phyloP scores from a whole-genome alignment of 1,140 invertebrate species.

The Eriosoma lanigerum region DNA sequence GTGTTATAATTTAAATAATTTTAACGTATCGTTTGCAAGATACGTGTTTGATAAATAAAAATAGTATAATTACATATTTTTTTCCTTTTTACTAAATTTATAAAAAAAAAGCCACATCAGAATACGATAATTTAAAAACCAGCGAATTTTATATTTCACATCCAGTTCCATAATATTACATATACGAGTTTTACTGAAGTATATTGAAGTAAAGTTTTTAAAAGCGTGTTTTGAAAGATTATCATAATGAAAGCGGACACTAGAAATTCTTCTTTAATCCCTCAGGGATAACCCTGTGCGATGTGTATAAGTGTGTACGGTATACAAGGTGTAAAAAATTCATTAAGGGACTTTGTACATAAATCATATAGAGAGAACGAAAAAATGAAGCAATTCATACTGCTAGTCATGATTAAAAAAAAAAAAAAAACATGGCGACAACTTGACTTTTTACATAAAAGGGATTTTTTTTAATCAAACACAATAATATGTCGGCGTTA shows the following conservation, averaged over 20 bases:
- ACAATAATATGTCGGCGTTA: not conserved
- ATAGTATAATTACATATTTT: too few species aligned
- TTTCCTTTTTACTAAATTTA: too few species aligned
- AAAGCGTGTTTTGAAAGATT: not conserved
- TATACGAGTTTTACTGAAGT: too few species aligned
- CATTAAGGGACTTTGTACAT: not conserved
- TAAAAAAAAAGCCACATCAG: too few species aligned
- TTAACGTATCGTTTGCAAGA: too few species aligned
- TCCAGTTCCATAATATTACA: too few species aligned
- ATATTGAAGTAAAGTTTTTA: too few species aligned
- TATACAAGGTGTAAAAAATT: conserved; percentile 6
- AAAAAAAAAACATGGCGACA: conserved; percentile 1
- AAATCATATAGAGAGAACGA: not conserved
- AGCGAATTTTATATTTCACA: too few species aligned
- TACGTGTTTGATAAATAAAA: too few species aligned
- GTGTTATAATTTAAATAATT: too few species aligned
- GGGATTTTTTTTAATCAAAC: conserved; percentile 17
- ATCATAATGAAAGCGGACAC: not conserved
- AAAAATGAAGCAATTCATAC: not conserved
- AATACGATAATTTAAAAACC: too few species aligned
- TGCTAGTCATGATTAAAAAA: conserved; percentile 22
- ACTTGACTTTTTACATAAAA: conserved; percentile 29
- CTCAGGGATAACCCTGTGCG: not conserved
- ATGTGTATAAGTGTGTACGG: not conserved
- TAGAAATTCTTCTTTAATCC: not conserved